phyloP scores from a whole-genome alignment of 2,888 invertebrate species.

The Ophion costatus region DNA sequence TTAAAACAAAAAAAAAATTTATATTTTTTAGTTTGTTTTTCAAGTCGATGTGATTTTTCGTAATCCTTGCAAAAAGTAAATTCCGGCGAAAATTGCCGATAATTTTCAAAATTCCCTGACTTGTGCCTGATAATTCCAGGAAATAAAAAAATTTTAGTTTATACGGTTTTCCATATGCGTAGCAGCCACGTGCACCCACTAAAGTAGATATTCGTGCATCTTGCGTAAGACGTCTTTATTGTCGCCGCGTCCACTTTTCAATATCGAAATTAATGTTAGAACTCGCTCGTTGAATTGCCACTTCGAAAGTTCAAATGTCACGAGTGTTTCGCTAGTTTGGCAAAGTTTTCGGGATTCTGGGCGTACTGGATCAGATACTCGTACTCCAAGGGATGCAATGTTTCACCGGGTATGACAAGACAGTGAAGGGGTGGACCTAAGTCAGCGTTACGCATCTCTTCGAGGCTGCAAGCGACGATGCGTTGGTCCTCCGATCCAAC shows the following conservation, averaged over 20 bases:
- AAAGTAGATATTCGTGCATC: background rate
- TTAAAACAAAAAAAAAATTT: too few species aligned
- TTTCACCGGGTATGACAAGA: conserved; percentile 92
- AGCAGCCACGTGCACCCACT: background rate
- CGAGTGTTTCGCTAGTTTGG: conserved; percentile 51
- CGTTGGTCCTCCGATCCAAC: conserved; percentile 94
- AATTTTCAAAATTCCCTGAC: too few species aligned
- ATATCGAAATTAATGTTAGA: background rate
- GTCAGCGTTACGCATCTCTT: conserved; percentile 89
- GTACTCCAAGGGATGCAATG: conserved; percentile 94
- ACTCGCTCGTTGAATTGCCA: background rate
- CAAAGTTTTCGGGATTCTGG: conserved; percentile 63
- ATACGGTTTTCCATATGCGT: background rate
- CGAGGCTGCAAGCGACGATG: conserved; percentile 90
- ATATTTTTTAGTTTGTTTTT: too few species aligned
- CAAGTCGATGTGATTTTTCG: too few species aligned
- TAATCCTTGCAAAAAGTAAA: too few species aligned
- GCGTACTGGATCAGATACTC: conserved; percentile 91
- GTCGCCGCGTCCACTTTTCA: background rate
- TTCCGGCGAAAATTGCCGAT: too few species aligned
- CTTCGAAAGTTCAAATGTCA: background rate
- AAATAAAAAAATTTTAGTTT: too few species aligned
- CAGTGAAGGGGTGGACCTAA: conserved; percentile 97
- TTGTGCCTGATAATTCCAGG: too few species aligned
- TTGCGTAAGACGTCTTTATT: background rate